Conservation (phyloP, 2,797 vertebrate species). For the Sebastes diaconus region DNA sequence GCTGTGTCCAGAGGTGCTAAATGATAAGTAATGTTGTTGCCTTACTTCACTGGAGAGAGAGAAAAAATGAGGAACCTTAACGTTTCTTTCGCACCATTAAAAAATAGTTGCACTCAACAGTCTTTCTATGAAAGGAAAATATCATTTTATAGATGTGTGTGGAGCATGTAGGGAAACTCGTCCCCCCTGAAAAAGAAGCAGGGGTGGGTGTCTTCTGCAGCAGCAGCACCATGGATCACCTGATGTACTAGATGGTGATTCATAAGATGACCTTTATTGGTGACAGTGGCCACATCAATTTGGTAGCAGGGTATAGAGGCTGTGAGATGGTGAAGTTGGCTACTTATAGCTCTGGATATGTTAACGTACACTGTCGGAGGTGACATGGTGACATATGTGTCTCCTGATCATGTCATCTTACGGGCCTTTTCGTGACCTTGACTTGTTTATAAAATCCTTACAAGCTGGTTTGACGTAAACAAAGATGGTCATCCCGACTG, state of each 20-base stretch:
- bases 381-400: background rate
- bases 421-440: background rate
- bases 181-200: background rate
- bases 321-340: background rate
- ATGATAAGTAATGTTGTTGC: background rate
- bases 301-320: background rate
- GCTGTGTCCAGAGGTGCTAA: background rate
- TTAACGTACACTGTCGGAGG: background rate
- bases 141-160: background rate
- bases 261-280: constrained; percentile 24
- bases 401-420: background rate
- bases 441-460: background rate
- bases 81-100: background rate
- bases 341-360: background rate
- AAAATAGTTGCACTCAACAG: background rate
- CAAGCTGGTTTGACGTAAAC: constrained; percentile 15
- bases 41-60: background rate
- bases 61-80: background rate
- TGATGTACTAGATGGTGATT: constrained; percentile 22
- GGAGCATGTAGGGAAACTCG: background rate
- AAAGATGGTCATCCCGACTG: constrained; percentile 24
- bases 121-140: background rate
- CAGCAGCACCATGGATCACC: constrained; percentile 29
- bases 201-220: constrained; percentile 9
- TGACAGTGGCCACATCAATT: constrained; percentile 13